Conservation (phyloP, 2,888 invertebrate species). For the Hydriomena furcata region DNA sequence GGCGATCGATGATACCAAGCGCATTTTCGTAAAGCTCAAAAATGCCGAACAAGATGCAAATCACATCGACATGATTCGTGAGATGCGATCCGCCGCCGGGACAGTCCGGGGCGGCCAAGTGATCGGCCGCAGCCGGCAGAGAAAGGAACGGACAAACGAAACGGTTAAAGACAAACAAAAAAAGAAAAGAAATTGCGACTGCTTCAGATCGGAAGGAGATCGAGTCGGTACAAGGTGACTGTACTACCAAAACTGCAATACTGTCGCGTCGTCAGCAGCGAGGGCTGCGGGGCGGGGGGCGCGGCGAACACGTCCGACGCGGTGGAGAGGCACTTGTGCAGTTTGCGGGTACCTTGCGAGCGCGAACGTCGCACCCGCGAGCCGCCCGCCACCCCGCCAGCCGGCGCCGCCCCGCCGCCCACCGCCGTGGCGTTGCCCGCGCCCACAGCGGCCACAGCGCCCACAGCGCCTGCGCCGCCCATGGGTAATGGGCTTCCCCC, state of each 20-base stretch:
- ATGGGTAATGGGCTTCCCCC: too few species aligned
- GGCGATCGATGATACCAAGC: conserved; percentile 12
- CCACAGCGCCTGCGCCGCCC: conserved; percentile 55
- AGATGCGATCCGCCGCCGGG: conserved; percentile 18
- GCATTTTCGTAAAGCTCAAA: conserved; percentile 26
- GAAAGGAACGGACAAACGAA: conserved; percentile 32
- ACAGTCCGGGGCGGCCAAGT: conserved; percentile 15
- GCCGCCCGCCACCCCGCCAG: conserved; percentile 48
- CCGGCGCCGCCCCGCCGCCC: conserved; percentile 59
- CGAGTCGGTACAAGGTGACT: conserved; percentile 84
- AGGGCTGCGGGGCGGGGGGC: conserved; percentile 85
- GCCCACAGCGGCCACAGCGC: conserved; percentile 83
- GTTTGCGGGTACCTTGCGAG: conserved; percentile 97
- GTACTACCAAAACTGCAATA: conserved; percentile 98
- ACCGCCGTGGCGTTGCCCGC: conserved; percentile 47
- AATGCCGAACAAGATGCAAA: conserved; percentile 34
- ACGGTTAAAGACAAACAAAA: conserved; percentile 45
- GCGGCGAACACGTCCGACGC: conserved; percentile 91
- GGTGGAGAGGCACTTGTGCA: conserved; percentile 95
- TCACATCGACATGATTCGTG: conserved; percentile 27
- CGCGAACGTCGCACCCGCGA: conserved; percentile 90
- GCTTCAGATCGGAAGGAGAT: conserved; percentile 72
- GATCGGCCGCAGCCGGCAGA: conserved; percentile 20
- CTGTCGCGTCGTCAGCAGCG: conserved; percentile 93
- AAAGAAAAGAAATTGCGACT: conserved; percentile 76